phyloP scores from a whole-genome alignment of 2,113 vertebrate genomes.

The Glaucomys volans region DNA sequence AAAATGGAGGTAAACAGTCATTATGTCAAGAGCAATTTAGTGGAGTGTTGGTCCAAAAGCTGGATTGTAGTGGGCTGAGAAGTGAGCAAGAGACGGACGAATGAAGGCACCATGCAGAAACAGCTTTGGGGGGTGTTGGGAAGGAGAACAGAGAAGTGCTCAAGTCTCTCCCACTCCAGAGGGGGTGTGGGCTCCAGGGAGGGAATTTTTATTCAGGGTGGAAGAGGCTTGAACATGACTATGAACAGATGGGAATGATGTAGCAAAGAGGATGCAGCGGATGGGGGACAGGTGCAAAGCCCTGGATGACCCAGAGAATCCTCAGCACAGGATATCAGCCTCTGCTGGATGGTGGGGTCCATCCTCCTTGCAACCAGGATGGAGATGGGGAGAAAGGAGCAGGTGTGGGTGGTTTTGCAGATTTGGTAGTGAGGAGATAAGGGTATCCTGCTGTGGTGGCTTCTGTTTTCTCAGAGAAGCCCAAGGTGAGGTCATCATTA shows the following conservation, averaged over 20 bases:
- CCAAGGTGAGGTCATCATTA: neutral
- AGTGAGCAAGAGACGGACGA: neutral
- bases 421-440: neutral
- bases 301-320: neutral
- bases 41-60: neutral
- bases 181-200: neutral
- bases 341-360: accelerated
- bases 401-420: neutral
- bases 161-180: neutral
- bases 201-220: neutral
- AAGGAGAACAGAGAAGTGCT: neutral
- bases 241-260: neutral
- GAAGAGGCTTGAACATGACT: neutral
- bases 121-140: neutral
- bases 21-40: neutral
- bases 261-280: neutral
- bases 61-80: neutral
- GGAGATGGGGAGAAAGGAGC: neutral
- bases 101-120: neutral
- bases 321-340: neutral
- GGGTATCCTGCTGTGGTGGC: neutral
- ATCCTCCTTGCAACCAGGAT: neutral
- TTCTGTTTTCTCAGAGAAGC: constrained; percentile 37
- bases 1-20: neutral
- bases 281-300: neutral